phyloP scores from a whole-genome alignment of 2,113 vertebrate species.

The Cinclus cinclus region DNA sequence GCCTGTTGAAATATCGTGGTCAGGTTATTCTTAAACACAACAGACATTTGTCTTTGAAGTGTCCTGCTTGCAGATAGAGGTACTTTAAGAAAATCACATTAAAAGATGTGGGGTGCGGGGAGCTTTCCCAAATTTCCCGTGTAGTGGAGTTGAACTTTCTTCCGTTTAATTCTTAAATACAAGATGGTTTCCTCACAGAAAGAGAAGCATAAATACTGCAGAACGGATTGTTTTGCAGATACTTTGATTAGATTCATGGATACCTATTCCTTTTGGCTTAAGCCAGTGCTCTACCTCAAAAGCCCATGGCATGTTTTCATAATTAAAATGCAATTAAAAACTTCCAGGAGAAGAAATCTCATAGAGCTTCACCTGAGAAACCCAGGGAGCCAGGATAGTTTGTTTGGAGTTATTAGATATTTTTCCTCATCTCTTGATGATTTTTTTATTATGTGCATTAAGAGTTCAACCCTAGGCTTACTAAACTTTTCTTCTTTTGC shows the following conservation, averaged over 20 bases:
- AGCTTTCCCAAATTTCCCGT: background rate
- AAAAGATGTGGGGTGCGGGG: background rate
- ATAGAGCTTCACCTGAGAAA: background rate
- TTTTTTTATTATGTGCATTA: background rate
- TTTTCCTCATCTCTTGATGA: background rate
- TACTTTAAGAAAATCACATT: background rate
- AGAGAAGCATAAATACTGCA: background rate
- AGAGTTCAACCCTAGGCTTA: fast-evolving
- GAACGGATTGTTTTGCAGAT: background rate
- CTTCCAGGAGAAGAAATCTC: background rate
- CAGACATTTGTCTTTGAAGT: background rate
- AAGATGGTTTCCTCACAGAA: background rate
- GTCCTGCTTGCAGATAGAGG: background rate
- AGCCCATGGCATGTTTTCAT: background rate
- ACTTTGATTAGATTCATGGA: background rate
- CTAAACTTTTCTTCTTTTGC: background rate
- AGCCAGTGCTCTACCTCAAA: background rate
- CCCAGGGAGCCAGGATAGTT: background rate
- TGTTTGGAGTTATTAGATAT: background rate
- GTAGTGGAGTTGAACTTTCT: background rate
- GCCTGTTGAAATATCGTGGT: background rate
- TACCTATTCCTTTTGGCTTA: background rate
- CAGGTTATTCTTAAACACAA: background rate
- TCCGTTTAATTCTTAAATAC: background rate
- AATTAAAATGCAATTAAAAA: background rate